A percentile compares a stretch with the other conserved stretches of the same genome.
Evolutionary conservation across 2,113 vertebrate species (phyloP).

Genomic region (Amphilophus citrinellus): DNA sequence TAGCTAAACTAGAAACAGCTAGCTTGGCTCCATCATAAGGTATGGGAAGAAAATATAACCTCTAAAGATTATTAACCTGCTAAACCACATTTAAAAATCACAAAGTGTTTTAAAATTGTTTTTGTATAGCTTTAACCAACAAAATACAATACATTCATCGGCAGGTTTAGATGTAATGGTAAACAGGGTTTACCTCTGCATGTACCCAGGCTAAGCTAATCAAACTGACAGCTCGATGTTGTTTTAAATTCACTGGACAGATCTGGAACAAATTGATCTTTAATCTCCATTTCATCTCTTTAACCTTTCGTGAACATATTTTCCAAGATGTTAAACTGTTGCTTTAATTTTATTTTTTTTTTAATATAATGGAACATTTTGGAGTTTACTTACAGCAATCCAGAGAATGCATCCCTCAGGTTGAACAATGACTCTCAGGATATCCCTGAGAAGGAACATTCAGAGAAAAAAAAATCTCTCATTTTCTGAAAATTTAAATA

Average conservation of each 20-base stretch:
- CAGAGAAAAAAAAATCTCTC: constrained; percentile 19
- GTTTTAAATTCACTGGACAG: neutral
- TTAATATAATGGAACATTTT: neutral
- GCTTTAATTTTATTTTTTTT: neutral
- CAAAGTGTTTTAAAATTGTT: neutral
- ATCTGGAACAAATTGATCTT: neutral
- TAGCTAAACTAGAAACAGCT: no score
- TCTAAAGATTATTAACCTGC: no score
- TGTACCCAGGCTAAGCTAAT: neutral
- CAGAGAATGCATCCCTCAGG: constrained; percentile 10
- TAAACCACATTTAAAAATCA: no score
- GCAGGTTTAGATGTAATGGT: neutral
- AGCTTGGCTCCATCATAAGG: no score
- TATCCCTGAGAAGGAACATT: constrained; percentile 25
- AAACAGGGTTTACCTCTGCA: neutral
- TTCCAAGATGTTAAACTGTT: constrained; percentile 2
- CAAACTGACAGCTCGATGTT: neutral
- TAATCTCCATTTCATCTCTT: neutral
- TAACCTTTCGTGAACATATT: neutral
- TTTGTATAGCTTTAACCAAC: neutral
- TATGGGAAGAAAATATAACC: no score
- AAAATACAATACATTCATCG: neutral
- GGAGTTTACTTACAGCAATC: constrained; percentile 3
- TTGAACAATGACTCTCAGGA: constrained; percentile 32
- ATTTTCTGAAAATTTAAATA: constrained; percentile 52